Evolutionary conservation across 2,888 invertebrate genomes (phyloP), one percentile per base, ranked within the genome.

Genomic region (Penaeus monodon): DNA sequence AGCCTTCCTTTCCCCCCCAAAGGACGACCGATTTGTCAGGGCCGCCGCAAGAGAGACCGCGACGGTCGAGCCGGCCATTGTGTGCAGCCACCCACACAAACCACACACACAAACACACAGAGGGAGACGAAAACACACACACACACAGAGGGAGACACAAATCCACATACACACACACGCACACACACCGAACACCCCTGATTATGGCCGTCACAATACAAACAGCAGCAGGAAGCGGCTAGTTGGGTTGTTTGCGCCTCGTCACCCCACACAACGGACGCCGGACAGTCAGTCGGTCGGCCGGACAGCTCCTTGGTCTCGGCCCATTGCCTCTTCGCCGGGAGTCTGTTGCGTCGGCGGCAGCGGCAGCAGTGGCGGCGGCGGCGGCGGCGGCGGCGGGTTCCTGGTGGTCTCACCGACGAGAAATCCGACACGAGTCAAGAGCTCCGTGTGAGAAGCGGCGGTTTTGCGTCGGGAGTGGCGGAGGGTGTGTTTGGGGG

Each of bases 131-230:
- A 68, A 12, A 68, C 73, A 24, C n/a, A 24, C 29, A 73, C 73
- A 73, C 73, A 73, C 73, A 73, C 68, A 68, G 17, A 68, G 17
- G 20, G n/a, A 24, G n/a, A 20, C 10, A 68, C 20, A 68, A 12
- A 68, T 27, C 24, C 73, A 73, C 29, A 73, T 33, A 73, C 73
- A 73, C 73, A 73, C 33, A 73, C 73, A 73, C 73, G 29, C 73
- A 27, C 29, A 27, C 73, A 27, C 80, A 79, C 49, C 12, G 49
- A 10, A 49, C 49, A 49, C 49, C 79, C 79, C 79, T 79, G 49
- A 80, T 80, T 80, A 80, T 80, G 80, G 12, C 80, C 80, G 38
- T 64, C 80, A 80, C 80, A 65, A 80, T 65, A 80, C 80, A 80
- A 79, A 80, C 65, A 80, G 33, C 80, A 80, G 64, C 80, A 33